phyloP scores from a whole-genome alignment of 2,888 invertebrate species.

The Ethmia dodecea region DNA sequence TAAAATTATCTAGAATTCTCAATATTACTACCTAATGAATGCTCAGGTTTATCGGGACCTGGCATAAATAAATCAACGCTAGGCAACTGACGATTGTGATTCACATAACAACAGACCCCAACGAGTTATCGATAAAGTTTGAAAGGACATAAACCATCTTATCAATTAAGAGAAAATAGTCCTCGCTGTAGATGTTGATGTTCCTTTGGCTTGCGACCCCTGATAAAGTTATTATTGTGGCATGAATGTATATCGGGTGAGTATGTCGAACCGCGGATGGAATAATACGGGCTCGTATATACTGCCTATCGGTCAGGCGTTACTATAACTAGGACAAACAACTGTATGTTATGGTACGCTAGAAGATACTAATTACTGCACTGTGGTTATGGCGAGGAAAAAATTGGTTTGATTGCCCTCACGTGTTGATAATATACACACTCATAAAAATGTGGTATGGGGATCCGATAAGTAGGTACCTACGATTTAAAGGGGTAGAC shows the following conservation, averaged over 20 bases:
- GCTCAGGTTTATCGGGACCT: too few relatives aligned
- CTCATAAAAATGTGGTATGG: too few relatives aligned
- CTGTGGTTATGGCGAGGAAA: too few relatives aligned
- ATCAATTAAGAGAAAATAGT: constrained; percentile 41
- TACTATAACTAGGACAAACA: constrained; percentile 20
- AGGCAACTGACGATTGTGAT: too few relatives aligned
- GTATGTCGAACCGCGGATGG: constrained; percentile 34
- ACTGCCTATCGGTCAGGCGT: constrained; percentile 17
- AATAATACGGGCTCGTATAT: constrained; percentile 57
- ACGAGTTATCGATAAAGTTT: constrained; percentile 21
- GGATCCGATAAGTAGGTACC: too few relatives aligned
- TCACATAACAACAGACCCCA: constrained; percentile 7
- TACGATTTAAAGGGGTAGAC: too few relatives aligned
- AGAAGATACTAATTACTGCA: too few relatives aligned
- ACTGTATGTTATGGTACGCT: constrained; percentile 6
- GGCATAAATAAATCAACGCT: too few relatives aligned
- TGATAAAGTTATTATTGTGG: constrained; percentile 72
- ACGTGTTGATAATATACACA: too few relatives aligned
- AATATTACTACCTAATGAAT: too few relatives aligned
- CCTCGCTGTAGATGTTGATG: constrained; percentile 52
- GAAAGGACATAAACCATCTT: constrained; percentile 45
- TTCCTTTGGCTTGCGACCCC: constrained; percentile 47
- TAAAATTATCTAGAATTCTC: too few relatives aligned
- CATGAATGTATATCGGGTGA: constrained; percentile 47
- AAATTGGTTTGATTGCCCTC: too few relatives aligned